Base-by-base conservation (phyloP, 2,888 invertebrate species). In the Lathronympha strigana region DNA sequence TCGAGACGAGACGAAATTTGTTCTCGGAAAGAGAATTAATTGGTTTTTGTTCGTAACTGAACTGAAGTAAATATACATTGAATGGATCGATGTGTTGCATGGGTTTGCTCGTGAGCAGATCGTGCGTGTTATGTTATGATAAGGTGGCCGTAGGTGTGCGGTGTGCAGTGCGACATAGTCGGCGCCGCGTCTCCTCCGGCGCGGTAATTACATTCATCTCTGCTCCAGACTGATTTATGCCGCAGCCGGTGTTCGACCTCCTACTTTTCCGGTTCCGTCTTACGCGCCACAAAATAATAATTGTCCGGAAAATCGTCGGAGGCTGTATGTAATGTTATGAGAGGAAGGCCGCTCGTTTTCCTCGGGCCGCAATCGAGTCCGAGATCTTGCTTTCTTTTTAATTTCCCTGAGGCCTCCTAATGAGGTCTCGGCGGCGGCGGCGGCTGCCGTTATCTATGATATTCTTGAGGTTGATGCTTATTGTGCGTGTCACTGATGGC, bases 381-480 rank as follows among this genome's bases (percentile, higher is more conserved):
- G 86, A 90, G 89, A 84, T 89, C 87, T 91, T 91, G 90, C 84
- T 92, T 92, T 91, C 92, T 92, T 92, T 92, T 92, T 92, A 92
- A 92, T 92, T 92, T 92, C 92, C 92, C 92, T 87, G 88, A 88
- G 92, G 92, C 81, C 90, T 86, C 89, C 90, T 92, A 92, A 92
- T 92, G 92, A 92, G 90, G 85, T 90, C 92, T 88, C 90, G 78
- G 80, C 81, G 87, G 86, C 84, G 83, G 82, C 82, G 79, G 77
- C 78, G 80, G 64, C 68, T 82, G 88, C 87, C 84, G 89, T 92
- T 92, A 90, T 92, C 91, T 92, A 92, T 92, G 92, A 92, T 92
- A 92, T 92, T 92, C 90, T 91, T 90, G 92, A 90, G 92, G 91
- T 91, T 92, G 92, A 92, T 92, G 91, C 92, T 92, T 90, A 92